phyloP scores from a whole-genome alignment of 2,888 invertebrate species.

The Protula sp. region DNA sequence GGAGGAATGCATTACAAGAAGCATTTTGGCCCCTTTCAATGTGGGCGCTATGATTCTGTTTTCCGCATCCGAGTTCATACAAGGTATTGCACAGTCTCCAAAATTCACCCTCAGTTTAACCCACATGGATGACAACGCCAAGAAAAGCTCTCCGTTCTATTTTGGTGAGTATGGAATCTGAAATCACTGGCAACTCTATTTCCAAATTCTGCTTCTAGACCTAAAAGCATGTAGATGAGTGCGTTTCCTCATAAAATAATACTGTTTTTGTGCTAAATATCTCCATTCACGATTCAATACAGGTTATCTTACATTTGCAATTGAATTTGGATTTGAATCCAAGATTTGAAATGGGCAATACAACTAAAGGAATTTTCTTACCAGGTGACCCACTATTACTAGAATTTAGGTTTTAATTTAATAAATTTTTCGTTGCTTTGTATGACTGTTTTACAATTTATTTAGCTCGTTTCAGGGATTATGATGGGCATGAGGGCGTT shows the following conservation, averaged over 20 bases:
- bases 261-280: neutral
- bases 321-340: too few relatives aligned
- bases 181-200: too few relatives aligned
- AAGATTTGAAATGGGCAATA: too few relatives aligned
- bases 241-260: neutral
- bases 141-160: constrained; percentile 15
- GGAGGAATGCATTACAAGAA: neutral
- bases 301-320: too few relatives aligned
- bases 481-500: constrained; percentile 16
- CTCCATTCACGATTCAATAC: too few relatives aligned
- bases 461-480: too few relatives aligned
- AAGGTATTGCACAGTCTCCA: constrained; percentile 19
- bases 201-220: too few relatives aligned
- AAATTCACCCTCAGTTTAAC: constrained; percentile 17
- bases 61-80: constrained; percentile 15
- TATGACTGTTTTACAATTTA: too few relatives aligned
- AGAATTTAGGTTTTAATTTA: too few relatives aligned
- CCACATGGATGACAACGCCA: constrained; percentile 23
- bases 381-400: too few relatives aligned
- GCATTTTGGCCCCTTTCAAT: constrained; percentile 7
- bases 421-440: too few relatives aligned
- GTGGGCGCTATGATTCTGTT: constrained; percentile 18
- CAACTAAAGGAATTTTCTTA: too few relatives aligned
- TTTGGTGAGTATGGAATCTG: constrained; percentile 13
- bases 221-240: neutral